Base-by-base conservation (phyloP, 2,888 invertebrate genomes). In the Elysia crispata region DNA sequence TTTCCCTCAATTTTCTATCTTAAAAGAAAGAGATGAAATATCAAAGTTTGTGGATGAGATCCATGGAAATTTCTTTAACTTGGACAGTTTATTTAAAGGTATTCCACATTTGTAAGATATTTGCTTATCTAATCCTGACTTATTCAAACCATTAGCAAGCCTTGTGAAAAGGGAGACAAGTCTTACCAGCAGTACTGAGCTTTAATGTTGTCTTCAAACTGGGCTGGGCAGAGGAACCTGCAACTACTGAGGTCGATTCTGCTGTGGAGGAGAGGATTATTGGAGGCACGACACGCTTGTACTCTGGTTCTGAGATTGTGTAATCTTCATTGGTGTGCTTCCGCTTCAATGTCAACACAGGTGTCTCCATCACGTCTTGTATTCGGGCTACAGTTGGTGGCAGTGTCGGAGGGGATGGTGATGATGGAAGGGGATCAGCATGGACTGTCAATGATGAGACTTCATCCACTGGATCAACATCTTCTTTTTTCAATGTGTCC, bases 201-300 rank as follows among this genome's bases (percentile, higher is more conserved):
- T 78, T 73, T 50, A 78, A 49, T 1, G 73, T 78, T 0, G 78
- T 78, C 50, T 78, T 78, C 31, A 78, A 33, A 49, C 78, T 73
- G 20, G 78, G 78, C 31, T 66, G 54, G 3, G 31, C 18, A 1
- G 70, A n/a, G 8, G 77, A 20, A 0, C 18, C 33, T 13, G 31
- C 60, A 23, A 28, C 20, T 0, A 60, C 57, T 1, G 28, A 31
- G 23, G 76, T 11, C 1, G 75, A 41, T 41, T 66, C 6, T 11
- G 25, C 49, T 0, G 77, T 41, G 18, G 77, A 72, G 41, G 78
- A 78, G n/a, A 78, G 62, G 13, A 78, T 78, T n/a, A 78, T 49
- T 11, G 73, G 78, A 20, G 78, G 78, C 13, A 78, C 31, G 0
- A 54, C 73, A 20, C 66, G 72, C 18, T 78, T 33, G n/a, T 49